A percentile compares a stretch with the other conserved stretches of the same genome.
phyloP scores from a whole-genome alignment of 2,888 invertebrate genomes.

The Podotricha telesiphe region DNA sequence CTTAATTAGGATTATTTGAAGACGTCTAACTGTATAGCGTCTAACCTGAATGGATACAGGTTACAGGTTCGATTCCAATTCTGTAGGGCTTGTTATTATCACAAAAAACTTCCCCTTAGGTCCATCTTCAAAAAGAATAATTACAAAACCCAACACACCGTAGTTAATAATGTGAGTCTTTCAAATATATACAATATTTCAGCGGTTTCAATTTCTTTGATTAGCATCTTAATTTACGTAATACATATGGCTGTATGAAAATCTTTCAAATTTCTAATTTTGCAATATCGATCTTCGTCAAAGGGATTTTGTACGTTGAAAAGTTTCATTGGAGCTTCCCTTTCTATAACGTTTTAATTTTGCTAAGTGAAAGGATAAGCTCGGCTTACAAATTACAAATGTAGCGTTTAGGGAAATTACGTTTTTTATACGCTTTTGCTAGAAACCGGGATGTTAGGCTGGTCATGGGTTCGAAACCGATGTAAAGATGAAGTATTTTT shows the following conservation, averaged over 20 bases:
- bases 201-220: neutral
- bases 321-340: conserved; percentile 46
- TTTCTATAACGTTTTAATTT: conserved; percentile 48
- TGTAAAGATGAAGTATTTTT: too few species aligned
- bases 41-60: too few species aligned
- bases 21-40: too few species aligned
- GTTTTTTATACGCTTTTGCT: conserved; percentile 27
- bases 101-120: too few species aligned
- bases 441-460: neutral
- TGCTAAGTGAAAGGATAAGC: conserved; percentile 47
- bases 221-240: neutral
- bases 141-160: too few species aligned
- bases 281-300: conserved; percentile 32
- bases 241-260: neutral
- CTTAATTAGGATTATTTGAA: too few species aligned
- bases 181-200: neutral
- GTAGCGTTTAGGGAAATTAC: conserved; percentile 40
- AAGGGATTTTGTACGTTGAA: conserved; percentile 42
- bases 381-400: conserved; percentile 43
- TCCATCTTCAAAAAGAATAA: too few species aligned
- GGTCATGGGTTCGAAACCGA: neutral
- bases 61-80: too few species aligned
- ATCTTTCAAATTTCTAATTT: conserved; percentile 18
- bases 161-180: too few species aligned
- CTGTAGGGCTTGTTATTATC: too few species aligned